Conservation (phyloP, 2,113 vertebrate genomes). For the Pluvialis apricaria region DNA sequence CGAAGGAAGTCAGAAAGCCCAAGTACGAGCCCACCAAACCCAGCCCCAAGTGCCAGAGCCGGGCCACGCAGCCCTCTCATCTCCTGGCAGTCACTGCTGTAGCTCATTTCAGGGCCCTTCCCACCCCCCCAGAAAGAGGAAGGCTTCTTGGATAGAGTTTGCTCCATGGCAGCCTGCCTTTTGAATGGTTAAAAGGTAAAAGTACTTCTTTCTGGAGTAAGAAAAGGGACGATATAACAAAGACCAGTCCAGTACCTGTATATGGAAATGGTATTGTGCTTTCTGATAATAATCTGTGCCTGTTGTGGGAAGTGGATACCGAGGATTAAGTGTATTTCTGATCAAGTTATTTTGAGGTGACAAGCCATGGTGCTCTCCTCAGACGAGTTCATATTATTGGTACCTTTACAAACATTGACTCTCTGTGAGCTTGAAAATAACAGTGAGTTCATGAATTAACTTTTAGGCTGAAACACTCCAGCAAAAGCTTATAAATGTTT, state of each 20-base stretch:
- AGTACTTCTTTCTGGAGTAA: not conserved
- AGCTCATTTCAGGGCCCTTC: not conserved
- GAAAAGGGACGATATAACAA: not conserved
- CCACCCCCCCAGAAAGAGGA: not conserved
- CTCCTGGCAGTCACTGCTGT: not conserved
- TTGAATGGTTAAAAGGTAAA: not conserved
- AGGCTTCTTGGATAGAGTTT: not conserved
- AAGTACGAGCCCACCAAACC: not conserved
- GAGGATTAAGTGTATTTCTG: not conserved
- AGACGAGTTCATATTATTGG: not conserved
- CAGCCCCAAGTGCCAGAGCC: not conserved
- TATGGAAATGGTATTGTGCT: not conserved
- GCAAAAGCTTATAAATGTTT: not conserved
- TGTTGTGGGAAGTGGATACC: not conserved
- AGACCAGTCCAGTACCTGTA: not conserved
- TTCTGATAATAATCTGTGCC: not conserved
- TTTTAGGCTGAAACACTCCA: not conserved
- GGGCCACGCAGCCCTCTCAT: not conserved
- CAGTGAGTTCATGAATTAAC: not conserved
- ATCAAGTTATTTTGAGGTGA: not conserved
- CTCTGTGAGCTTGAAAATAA: not conserved
- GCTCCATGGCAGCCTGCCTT: not conserved
- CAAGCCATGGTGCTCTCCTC: not conserved
- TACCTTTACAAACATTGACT: not conserved
- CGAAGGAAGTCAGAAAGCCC: not conserved